Conservation (phyloP, 2,888 invertebrate genomes). For the Clunio marinus region DNA sequence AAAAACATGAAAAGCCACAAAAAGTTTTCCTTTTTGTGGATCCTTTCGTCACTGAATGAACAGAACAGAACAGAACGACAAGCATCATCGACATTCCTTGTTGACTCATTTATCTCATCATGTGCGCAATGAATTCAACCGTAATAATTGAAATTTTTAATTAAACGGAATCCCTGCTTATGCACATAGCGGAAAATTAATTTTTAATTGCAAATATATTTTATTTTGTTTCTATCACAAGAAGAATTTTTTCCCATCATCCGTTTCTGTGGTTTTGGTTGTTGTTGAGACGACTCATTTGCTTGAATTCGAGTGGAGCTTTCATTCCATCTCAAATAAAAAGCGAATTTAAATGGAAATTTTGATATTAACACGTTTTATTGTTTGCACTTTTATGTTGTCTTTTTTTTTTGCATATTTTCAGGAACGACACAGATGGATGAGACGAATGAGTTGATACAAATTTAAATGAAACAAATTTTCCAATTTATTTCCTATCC, state of each 20-base stretch:
- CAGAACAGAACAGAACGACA: too few relatives aligned
- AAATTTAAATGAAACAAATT: too few relatives aligned
- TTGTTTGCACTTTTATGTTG: conserved; percentile 9
- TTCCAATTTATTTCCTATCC: too few relatives aligned
- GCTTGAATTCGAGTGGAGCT: too few relatives aligned
- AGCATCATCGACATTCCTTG: too few relatives aligned
- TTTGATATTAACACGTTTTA: conserved; percentile 8
- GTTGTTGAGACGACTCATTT: too few relatives aligned
- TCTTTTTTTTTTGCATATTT: not conserved
- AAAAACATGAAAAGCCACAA: too few relatives aligned
- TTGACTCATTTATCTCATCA: not conserved
- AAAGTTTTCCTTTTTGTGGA: too few relatives aligned
- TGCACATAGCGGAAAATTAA: conserved; percentile 33
- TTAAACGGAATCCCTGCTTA: conserved; percentile 22
- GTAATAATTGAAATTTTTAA: conserved; percentile 25
- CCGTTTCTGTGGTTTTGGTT: conserved; percentile 20
- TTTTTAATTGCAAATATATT: conserved; percentile 37
- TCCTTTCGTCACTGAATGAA: too few relatives aligned
- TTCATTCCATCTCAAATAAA: too few relatives aligned
- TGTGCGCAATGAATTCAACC: not conserved
- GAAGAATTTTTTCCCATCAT: not conserved
- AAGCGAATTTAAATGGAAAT: too few relatives aligned
- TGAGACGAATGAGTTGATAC: too few relatives aligned
- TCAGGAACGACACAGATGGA: not conserved
- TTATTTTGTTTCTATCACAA: conserved; percentile 15